phyloP scores from a whole-genome alignment of 64 coral and sea anemone species.

The Actinia equina region DNA sequence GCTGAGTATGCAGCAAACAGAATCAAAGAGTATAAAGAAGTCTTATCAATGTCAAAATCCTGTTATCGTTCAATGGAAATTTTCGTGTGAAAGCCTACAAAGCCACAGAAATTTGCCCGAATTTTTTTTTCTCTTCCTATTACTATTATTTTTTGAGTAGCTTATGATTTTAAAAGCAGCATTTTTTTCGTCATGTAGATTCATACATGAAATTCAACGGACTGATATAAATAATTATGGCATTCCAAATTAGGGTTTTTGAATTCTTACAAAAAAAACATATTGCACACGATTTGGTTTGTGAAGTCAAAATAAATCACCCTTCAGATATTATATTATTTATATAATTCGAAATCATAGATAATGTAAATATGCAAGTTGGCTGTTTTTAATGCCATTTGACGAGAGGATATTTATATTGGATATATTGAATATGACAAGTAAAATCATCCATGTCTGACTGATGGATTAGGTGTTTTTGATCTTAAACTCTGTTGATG shows the following conservation, averaged over 20 bases:
- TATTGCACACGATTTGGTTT: neutral
- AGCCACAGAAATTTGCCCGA: neutral
- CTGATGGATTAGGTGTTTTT: neutral
- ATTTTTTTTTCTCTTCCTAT: neutral
- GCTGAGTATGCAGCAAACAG: constrained; percentile 63
- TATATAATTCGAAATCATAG: neutral
- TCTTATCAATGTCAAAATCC: constrained; percentile 46
- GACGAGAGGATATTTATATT: constrained; percentile 4
- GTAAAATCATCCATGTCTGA: neutral
- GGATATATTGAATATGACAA: neutral
- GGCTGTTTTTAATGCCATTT: neutral
- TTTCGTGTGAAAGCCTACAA: constrained; percentile 45
- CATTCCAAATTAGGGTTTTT: neutral
- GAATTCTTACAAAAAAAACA: neutral
- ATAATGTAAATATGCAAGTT: neutral
- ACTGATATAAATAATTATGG: no score
- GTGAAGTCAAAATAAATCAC: neutral
- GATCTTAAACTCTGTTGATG: neutral
- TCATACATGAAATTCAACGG: neutral
- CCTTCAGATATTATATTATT: neutral
- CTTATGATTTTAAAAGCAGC: no score
- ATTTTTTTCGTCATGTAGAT: neutral
- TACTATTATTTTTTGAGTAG: no score
- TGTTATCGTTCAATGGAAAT: constrained; percentile 86
- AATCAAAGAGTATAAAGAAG: constrained; percentile 83